phyloP scores from a whole-genome alignment of 2,113 vertebrate species.

The Leptocoma aspasia region DNA sequence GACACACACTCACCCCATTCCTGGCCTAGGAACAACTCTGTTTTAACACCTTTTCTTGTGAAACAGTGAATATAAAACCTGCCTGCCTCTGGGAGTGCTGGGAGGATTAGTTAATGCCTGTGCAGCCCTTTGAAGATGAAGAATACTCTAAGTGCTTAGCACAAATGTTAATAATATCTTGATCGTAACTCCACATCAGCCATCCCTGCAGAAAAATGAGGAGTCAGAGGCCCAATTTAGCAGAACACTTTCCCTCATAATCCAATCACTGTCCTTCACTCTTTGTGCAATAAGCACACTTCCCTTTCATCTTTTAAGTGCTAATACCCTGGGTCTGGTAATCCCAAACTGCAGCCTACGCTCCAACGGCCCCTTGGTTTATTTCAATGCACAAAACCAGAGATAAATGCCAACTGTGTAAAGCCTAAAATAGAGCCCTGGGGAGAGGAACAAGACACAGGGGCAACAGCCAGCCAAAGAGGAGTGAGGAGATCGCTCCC shows the following conservation, averaged over 20 bases:
- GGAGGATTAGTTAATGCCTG: slow-evolving; percentile 20
- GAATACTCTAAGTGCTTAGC: not conserved
- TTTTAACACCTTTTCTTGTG: not conserved
- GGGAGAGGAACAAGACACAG: not conserved
- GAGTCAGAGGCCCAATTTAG: not conserved
- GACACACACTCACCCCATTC: not conserved
- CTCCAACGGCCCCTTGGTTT: not conserved
- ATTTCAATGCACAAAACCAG: slow-evolving; percentile 6
- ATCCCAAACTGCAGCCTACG: not conserved
- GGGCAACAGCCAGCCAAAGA: not conserved
- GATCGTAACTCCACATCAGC: not conserved
- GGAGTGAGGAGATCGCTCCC: not conserved
- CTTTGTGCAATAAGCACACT: slow-evolving; percentile 28
- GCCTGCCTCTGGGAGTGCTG: not conserved
- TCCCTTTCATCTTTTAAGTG: slow-evolving; percentile 39
- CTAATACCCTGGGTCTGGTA: slow-evolving; percentile 41
- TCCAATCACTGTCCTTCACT: slow-evolving; percentile 25
- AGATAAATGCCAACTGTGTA: not conserved
- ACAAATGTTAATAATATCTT: slow-evolving; percentile 4
- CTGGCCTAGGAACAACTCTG: not conserved
- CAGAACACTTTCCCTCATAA: not conserved
- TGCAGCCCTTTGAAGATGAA: slow-evolving; percentile 47
- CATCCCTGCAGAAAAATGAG: slow-evolving; percentile 22
- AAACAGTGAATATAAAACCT: not conserved
- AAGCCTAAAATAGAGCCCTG: not conserved